These are phyloP conservation scores for Delphinapterus leucas DNA, from an alignment of 2,113 vertebrate genomes.

Conservation along the genomic window DNA sequence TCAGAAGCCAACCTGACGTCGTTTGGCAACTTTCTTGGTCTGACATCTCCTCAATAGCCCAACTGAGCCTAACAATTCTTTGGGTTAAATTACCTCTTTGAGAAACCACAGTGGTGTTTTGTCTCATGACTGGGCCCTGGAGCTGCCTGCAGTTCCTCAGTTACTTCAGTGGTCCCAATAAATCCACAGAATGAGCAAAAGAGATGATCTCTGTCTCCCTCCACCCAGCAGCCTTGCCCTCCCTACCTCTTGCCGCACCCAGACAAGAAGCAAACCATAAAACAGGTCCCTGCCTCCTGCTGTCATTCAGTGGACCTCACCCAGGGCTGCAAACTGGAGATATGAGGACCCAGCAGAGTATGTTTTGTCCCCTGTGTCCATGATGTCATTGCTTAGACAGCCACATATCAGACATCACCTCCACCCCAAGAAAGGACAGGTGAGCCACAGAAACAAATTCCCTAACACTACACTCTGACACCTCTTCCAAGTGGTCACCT, in stretches of 20 bases:
- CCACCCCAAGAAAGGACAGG: neutral
- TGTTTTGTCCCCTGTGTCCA: neutral
- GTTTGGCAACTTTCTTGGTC: neutral
- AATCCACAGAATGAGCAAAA: neutral
- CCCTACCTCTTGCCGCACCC: neutral
- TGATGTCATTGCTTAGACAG: neutral
- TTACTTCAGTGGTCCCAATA: neutral
- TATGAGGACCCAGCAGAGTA: neutral
- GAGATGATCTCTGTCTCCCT: neutral
- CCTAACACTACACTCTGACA: neutral
- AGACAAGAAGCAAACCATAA: neutral
- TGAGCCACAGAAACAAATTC: neutral
- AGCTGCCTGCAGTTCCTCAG: neutral
- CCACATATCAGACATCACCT: neutral
- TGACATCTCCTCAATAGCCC: neutral
- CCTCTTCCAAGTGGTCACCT: neutral
- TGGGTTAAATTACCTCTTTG: neutral
- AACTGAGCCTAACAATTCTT: neutral
- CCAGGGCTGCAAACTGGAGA: neutral
- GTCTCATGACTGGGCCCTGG: neutral
- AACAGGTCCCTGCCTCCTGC: neutral
- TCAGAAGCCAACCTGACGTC: slow-evolving; percentile 7
- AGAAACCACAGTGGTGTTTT: neutral
- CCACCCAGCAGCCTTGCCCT: neutral
- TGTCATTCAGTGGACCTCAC: neutral